Conservation (phyloP, 2,888 invertebrate species). For the Chaetogeoica ovagalla region DNA sequence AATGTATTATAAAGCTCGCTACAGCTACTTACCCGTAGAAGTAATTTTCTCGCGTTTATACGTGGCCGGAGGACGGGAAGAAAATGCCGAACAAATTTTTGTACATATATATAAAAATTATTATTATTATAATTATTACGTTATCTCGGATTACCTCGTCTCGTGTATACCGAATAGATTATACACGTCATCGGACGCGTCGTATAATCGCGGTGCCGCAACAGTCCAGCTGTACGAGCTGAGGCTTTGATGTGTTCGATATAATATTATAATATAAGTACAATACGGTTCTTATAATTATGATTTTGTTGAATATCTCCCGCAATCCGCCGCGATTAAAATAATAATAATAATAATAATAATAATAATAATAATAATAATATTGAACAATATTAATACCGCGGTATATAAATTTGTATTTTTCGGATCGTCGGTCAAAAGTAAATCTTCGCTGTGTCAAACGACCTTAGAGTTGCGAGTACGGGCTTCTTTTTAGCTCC, state of each 20-base stretch:
- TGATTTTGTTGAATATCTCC: too few species aligned
- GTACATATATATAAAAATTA: too few species aligned
- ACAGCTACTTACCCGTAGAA: not conserved
- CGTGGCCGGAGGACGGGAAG: too few species aligned
- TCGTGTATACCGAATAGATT: not conserved
- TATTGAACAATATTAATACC: not conserved
- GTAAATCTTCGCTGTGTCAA: too few species aligned
- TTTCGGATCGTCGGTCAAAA: not conserved
- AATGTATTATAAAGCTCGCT: not conserved
- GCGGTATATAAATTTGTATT: not conserved
- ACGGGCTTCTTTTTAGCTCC: too few species aligned
- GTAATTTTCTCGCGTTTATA: too few species aligned
- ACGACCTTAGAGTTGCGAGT: too few species aligned
- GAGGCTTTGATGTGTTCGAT: not conserved
- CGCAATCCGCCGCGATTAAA: too few species aligned
- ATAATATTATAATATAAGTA: not conserved
- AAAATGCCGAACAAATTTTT: too few species aligned
- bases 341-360: not conserved
- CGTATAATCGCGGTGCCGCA: too few species aligned
- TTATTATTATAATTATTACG: too few species aligned
- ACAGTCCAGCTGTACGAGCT: not conserved
- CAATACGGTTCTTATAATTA: not conserved
- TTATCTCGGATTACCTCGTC: not conserved
- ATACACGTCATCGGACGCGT: not conserved
- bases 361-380: too few species aligned